These are phyloP conservation scores for Caiman crocodilus DNA, from an alignment of 2,797 vertebrate species.

Conservation along the genomic window DNA sequence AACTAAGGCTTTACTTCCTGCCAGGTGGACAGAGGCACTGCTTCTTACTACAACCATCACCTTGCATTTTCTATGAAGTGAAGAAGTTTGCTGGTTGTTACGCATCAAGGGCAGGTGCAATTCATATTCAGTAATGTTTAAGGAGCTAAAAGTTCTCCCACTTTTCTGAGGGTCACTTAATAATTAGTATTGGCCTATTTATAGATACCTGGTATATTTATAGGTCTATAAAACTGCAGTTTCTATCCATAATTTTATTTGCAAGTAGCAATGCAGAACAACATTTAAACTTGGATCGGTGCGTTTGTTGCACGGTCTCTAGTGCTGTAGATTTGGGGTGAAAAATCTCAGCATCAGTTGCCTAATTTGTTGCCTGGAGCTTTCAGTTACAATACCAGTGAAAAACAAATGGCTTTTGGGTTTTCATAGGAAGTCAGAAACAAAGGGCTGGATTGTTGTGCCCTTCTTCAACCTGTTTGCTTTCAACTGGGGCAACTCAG, in stretches of 20 bases:
- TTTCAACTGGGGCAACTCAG: fast-evolving
- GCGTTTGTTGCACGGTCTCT: too few relatives aligned
- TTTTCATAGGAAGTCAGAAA: background rate
- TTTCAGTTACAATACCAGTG: background rate
- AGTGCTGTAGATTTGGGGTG: background rate
- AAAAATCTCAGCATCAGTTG: background rate
- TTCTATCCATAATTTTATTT: background rate
- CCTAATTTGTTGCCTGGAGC: background rate
- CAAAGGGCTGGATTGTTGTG: fast-evolving
- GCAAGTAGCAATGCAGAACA: background rate
- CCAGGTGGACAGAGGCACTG: background rate
- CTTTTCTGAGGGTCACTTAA: background rate
- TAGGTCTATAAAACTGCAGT: background rate
- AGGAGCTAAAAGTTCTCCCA: background rate
- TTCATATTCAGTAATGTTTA: background rate
- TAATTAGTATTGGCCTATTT: background rate
- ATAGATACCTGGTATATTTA: background rate
- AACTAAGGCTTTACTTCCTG: background rate
- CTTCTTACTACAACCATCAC: background rate
- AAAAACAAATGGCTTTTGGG: background rate
- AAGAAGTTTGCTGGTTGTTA: background rate
- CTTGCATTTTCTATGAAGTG: background rate
- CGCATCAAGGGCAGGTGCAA: background rate
- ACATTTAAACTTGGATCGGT: too few relatives aligned
- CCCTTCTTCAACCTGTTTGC: background rate